Evolutionary conservation across 2,888 invertebrate species (phyloP), one percentile per base, ranked within the genome.

Genomic region (Drosophila pseudotalamancana): DNA sequence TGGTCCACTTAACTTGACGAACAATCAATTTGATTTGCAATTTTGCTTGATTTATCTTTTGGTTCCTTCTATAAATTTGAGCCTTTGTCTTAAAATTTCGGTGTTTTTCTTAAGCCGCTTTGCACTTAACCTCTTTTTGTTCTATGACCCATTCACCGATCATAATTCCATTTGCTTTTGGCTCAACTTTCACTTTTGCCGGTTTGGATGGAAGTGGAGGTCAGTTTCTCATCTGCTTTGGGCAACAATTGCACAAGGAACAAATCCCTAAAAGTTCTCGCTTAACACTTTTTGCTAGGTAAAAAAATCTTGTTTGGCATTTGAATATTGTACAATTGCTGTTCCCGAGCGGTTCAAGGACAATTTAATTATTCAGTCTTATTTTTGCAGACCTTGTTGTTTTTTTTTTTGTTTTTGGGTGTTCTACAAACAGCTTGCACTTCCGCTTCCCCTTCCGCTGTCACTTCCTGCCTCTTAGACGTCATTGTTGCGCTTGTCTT

Each of bases 331-430:
- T 34, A 51, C 56, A 54, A 56, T 70, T 56, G 12, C 31, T 81
- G 68, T 72, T 56, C 63, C 61, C 43, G 45, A 31, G 19, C 37
- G 56, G 71, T 87, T 84, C 88, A 84, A 84, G 83, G 83, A 80
- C 83, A 83, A 77, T 86, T 88, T 84, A 83, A 84, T 84, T 84
- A 84, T 88, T 74, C 87, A 76, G 74, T 69, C 63, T 59, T 56
- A 60, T 68, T 75, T 61, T 67, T 6, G 45, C 54, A 49, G 56
- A 35, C 37, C 48, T 34, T 51, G 25, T 9, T 18, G 29, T 43
- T 19, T 43, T 1, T 43, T 6, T 42, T 25, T 14, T 14, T 9
- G 0, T 14, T 61, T 29, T 46, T 34, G 27, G 23, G 23, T 62
- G 57, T 50, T 57, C 34, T 56, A 46, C 63, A 77, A 81, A 72